These are phyloP conservation scores for Virgularia gustaviana DNA, from an alignment of 92 coral and sea anemone species.

Conservation along the genomic window DNA sequence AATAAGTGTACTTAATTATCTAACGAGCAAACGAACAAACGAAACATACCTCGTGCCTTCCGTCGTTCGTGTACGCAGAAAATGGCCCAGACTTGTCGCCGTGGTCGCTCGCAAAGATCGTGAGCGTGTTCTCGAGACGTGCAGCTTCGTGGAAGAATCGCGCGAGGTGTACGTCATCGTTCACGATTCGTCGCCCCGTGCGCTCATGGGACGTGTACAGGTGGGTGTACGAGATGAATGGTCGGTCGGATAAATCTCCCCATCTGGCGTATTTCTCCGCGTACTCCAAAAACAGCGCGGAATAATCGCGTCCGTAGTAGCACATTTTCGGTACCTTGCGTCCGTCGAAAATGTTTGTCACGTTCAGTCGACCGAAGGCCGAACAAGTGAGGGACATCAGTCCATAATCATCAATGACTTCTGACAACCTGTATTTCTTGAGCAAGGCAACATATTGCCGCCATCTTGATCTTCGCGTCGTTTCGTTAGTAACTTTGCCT, in stretches of 20 bases:
- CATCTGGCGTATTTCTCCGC: slow-evolving; percentile 52
- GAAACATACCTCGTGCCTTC: slow-evolving; percentile 24
- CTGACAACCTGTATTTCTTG: slow-evolving; percentile 22
- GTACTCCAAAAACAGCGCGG: slow-evolving; percentile 65
- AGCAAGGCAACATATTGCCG: slow-evolving; percentile 27
- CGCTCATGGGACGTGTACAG: slow-evolving; percentile 81
- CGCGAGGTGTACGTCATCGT: slow-evolving; percentile 21
- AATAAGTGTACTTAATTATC: no score
- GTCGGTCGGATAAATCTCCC: slow-evolving; percentile 46
- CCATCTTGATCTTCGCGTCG: slow-evolving; percentile 4
- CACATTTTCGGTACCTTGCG: slow-evolving; percentile 44
- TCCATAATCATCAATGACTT: slow-evolving; percentile 63
- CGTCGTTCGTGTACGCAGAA: slow-evolving; percentile 4
- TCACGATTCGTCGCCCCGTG: slow-evolving; percentile 67
- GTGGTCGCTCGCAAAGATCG: slow-evolving; percentile 27
- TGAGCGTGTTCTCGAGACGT: slow-evolving; percentile 19
- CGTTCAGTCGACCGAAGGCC: slow-evolving; percentile 45
- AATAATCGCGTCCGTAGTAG: slow-evolving; percentile 63
- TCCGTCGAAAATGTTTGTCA: slow-evolving; percentile 62
- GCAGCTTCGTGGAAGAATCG: slow-evolving; percentile 14
- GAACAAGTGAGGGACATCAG: slow-evolving; percentile 69
- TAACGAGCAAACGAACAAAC: no score
- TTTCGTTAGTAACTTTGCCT: neutral
- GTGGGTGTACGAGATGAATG: slow-evolving; percentile 75
- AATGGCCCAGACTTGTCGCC: slow-evolving; percentile 12